Evolutionary conservation across 2,888 invertebrate species (phyloP), one percentile per base, ranked within the genome.

Genomic region (Timema cristinae): DNA sequence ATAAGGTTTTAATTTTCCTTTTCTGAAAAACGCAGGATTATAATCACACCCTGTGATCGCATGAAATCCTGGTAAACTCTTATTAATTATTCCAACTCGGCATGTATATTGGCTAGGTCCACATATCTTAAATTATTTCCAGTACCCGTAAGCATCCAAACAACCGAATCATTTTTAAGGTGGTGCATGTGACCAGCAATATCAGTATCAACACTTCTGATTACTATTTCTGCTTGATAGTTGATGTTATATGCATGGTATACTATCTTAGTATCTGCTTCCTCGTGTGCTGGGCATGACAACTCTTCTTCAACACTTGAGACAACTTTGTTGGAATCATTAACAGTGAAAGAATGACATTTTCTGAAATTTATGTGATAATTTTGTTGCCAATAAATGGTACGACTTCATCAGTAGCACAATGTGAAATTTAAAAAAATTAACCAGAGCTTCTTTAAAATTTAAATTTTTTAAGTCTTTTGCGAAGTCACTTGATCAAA

Each of bases 231-330:
- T 9, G 13, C 59, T 59, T 6, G 59, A 8, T 59, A 7, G 59
- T 59, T 59, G 59, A 59, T 59, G 7, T 13, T 59, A 59, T 16
- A 59, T 59, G 59, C 7, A 13, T 59, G 59, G n/a, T 59, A 59
- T 59, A 59, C n/a, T 59, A 59, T 59, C n/a, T 59, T 59, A 7
- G 59, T 59, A 13, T 59, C 59, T 9, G 13, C 59, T 59, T 59
- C 59, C n/a, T 59, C 59, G n/a, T 59, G 59, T 59, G 7, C n/a
- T 7, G 59, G 59, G n/a, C 59, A 59, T 59, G 59, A 59, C n/a
- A 59, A 59, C 7, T 59, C 59, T 59, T 59, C 59, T 15, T 59
- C 7, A 59, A 59, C 59, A n/a, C 59, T 59, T 59, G 59, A 59
- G 7, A 9, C 7, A 9, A 59, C 13, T n/a, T 59, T 7, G n/a